phyloP scores from a whole-genome alignment of 2,888 invertebrate genomes.

The Ophion ellenae region DNA sequence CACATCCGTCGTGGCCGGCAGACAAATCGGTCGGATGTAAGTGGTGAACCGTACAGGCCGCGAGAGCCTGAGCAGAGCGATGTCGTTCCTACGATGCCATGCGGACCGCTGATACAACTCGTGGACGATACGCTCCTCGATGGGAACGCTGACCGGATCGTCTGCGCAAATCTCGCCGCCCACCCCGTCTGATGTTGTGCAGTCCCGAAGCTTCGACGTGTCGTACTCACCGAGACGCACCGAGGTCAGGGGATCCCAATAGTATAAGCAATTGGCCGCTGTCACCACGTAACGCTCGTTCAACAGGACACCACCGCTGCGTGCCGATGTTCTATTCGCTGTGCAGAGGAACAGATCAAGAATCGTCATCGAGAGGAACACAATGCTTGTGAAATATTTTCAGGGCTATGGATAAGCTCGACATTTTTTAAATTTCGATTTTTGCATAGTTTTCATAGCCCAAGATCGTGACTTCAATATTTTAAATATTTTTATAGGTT shows the following conservation, averaged over 20 bases:
- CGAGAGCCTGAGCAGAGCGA: slow-evolving; percentile 88
- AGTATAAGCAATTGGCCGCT: slow-evolving; percentile 90
- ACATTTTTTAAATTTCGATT: no score
- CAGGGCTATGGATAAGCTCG: no score
- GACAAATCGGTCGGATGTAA: slow-evolving; percentile 87
- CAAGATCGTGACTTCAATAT: no score
- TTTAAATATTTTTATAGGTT: no score
- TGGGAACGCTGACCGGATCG: slow-evolving; percentile 86
- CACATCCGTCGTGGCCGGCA: slow-evolving; percentile 83
- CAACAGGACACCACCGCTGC: slow-evolving; percentile 91
- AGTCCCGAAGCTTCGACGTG: slow-evolving; percentile 86
- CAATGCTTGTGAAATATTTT: no score
- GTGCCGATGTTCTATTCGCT: slow-evolving; percentile 87
- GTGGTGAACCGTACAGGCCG: slow-evolving; percentile 85
- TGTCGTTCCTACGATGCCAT: slow-evolving; percentile 85
- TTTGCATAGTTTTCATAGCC: no score
- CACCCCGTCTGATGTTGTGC: slow-evolving; percentile 60
- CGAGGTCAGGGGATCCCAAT: slow-evolving; percentile 87
- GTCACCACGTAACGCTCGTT: slow-evolving; percentile 89
- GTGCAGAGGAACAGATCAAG: slow-evolving; percentile 68
- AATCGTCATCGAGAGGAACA: not conserved
- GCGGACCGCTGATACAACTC: slow-evolving; percentile 87
- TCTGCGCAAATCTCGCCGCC: slow-evolving; percentile 85
- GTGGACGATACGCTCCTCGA: slow-evolving; percentile 88
- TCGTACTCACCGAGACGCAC: slow-evolving; percentile 90